Percentiles rank a stretch among this genome's conserved stretches.
Conservation (phyloP, 2,797 vertebrate genomes). For the Gadopsis bispinosus region DNA sequence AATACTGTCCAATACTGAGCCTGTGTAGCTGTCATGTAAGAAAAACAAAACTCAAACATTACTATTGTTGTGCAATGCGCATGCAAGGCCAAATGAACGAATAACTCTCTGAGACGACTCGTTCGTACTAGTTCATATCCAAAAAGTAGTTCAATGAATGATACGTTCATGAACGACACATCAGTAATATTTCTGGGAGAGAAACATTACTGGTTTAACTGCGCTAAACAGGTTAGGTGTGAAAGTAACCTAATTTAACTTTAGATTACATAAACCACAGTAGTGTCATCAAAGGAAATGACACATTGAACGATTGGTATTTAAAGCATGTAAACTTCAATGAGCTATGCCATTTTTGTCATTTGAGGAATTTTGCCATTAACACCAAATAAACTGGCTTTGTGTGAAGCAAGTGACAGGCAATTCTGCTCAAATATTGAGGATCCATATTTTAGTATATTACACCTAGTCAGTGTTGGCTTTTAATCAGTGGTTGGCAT, state of each 20-base stretch:
- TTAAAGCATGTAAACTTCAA: neutral
- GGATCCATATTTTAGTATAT: neutral
- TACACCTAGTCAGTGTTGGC: neutral
- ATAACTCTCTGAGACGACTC: too few species aligned
- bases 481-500: constrained; percentile 21
- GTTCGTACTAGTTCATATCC: too few species aligned
- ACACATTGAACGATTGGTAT: neutral
- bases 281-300: neutral
- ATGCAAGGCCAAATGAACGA: too few species aligned
- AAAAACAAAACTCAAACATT: too few species aligned
- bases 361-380: neutral
- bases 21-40: too few species aligned
- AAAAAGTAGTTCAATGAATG: too few species aligned
- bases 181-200: too few species aligned
- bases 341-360: constrained; percentile 3
- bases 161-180: too few species aligned
- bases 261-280: neutral
- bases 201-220: too few species aligned
- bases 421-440: neutral
- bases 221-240: too few species aligned
- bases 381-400: neutral
- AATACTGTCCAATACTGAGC: too few species aligned
- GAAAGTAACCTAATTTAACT: neutral
- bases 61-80: too few species aligned
- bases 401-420: neutral